phyloP scores from a whole-genome alignment of 2,113 vertebrate species.

The Anser brachyrhynchus region DNA sequence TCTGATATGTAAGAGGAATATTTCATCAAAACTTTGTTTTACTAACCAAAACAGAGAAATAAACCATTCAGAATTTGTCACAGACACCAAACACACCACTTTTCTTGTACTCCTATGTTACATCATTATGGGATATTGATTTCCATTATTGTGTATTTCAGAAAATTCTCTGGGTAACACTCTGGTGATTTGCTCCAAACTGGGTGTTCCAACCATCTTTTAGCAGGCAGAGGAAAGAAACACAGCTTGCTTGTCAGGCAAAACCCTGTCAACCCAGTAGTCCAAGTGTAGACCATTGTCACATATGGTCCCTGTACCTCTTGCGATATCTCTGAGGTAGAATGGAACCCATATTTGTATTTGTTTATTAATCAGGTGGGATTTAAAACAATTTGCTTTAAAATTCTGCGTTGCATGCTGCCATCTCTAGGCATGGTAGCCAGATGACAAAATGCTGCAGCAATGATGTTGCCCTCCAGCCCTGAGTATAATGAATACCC shows the following conservation, averaged over 20 bases:
- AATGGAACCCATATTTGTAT: rapidly evolving
- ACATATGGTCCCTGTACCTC: not conserved
- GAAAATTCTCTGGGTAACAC: not conserved
- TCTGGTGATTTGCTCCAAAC: not conserved
- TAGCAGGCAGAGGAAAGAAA: conserved; percentile 9
- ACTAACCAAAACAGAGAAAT: not conserved
- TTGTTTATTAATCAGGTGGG: not conserved
- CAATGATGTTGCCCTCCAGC: not conserved
- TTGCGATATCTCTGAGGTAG: not conserved
- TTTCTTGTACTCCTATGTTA: not conserved
- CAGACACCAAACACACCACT: not conserved
- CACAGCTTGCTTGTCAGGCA: not conserved
- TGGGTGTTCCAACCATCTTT: not conserved
- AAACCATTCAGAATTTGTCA: not conserved
- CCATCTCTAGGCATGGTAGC: rapidly evolving
- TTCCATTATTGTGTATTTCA: conserved; percentile 35
- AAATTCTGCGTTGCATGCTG: not conserved
- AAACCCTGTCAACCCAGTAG: not conserved
- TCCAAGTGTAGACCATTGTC: not conserved
- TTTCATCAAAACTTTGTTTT: not conserved
- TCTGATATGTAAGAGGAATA: not conserved
- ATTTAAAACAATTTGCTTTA: not conserved
- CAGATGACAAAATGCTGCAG: not conserved
- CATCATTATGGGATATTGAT: conserved; percentile 43
- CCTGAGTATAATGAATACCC: not conserved